Conservation (phyloP, 2,888 invertebrate species). For the Prostheceraeus crozeri region DNA sequence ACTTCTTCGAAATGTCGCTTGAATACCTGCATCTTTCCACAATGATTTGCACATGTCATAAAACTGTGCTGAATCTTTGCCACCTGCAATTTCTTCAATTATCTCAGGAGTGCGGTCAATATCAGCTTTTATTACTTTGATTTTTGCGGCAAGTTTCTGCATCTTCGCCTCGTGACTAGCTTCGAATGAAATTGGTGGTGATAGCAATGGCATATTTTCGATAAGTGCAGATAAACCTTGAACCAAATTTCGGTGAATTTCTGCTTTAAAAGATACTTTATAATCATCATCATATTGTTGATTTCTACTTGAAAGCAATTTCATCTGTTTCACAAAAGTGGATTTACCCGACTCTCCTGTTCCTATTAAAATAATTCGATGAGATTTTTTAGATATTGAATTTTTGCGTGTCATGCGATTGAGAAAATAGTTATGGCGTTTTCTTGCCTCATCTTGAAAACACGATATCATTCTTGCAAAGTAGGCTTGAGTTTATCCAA, state of each 20-base stretch:
- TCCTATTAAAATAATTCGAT: slow-evolving; percentile 34
- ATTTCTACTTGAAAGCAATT: slow-evolving; percentile 29
- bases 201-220: slow-evolving; percentile 27
- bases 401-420: slow-evolving; percentile 26
- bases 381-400: slow-evolving; percentile 23
- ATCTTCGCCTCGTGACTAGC: neutral
- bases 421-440: slow-evolving; percentile 34
- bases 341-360: slow-evolving; percentile 36
- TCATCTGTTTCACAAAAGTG: slow-evolving; percentile 37
- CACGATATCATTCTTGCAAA: slow-evolving; percentile 6
- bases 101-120: slow-evolving; percentile 31
- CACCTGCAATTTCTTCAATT: slow-evolving; percentile 26
- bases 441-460: slow-evolving; percentile 20
- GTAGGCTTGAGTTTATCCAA: too few species aligned
- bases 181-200: slow-evolving; percentile 10
- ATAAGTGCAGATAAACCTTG: slow-evolving; percentile 24
- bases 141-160: neutral
- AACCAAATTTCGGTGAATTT: slow-evolving; percentile 33
- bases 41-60: slow-evolving; percentile 25
- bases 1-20: slow-evolving; percentile 19
- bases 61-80: slow-evolving; percentile 22
- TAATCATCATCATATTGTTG: slow-evolving; percentile 29
- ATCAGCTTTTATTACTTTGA: slow-evolving; percentile 26
- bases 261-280: slow-evolving; percentile 29
- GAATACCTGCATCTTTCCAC: slow-evolving; percentile 34